A percentile compares a stretch with the other conserved stretches of the same genome.
These are phyloP conservation scores for Ptyas mucosa DNA, from an alignment of 2,113 vertebrate species.

Conservation along the genomic window DNA sequence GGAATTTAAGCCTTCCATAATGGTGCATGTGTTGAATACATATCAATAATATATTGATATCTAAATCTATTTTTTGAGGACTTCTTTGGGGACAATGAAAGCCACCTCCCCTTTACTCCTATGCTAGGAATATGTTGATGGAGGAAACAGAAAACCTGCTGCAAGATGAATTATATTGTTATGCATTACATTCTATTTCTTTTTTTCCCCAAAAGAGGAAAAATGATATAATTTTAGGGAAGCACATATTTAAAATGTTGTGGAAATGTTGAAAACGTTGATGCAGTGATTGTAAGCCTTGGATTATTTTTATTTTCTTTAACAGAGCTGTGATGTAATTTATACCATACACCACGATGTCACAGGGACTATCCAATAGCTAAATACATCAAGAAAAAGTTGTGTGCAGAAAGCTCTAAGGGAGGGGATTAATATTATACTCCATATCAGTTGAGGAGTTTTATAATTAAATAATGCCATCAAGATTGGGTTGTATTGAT, in stretches of 20 bases:
- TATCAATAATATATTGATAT: constrained; percentile 54
- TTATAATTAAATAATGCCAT: background rate
- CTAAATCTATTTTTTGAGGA: constrained; percentile 39
- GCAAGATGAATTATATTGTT: background rate
- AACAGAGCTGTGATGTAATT: background rate
- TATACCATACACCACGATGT: background rate
- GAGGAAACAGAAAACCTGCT: background rate
- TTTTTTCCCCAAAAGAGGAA: background rate
- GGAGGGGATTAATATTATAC: constrained; percentile 17
- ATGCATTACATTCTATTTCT: background rate
- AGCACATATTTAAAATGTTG: background rate
- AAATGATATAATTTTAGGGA: background rate
- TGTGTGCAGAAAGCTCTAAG: background rate
- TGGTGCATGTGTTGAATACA: constrained; percentile 57
- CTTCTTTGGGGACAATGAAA: background rate
- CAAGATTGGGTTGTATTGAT: background rate
- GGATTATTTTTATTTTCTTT: background rate
- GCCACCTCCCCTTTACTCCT: background rate
- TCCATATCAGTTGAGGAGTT: background rate
- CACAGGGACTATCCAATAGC: background rate
- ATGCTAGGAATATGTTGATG: background rate
- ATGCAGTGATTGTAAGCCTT: background rate
- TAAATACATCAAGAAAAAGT: background rate
- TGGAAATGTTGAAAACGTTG: background rate
- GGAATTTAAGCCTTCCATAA: constrained; percentile 64